phyloP scores from a whole-genome alignment of 2,113 vertebrate genomes.

The Leucopsar rothschildi region DNA sequence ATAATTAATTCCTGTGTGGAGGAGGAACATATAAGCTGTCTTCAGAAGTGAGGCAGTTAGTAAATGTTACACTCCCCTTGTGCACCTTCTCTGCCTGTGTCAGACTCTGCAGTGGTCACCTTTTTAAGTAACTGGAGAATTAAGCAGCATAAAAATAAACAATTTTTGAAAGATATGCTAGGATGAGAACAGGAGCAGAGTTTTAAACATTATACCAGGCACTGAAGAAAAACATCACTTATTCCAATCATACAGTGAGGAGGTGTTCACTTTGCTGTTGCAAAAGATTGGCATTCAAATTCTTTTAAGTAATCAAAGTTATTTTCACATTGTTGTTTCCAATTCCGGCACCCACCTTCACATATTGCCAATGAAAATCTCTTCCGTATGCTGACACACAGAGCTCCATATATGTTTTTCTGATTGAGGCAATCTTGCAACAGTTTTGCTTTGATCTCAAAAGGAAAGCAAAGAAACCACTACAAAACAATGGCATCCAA shows the following conservation, averaged over 20 bases:
- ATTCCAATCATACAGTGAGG: background rate
- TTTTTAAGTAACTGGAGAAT: background rate
- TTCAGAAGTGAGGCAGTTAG: background rate
- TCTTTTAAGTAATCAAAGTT: background rate
- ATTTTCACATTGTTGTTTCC: background rate
- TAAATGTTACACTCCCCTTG: background rate
- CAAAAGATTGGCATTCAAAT: background rate
- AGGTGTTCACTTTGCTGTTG: background rate
- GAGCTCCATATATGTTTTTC: background rate
- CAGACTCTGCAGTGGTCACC: background rate
- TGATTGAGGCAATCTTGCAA: background rate
- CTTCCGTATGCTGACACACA: fast-evolving
- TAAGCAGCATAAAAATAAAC: background rate
- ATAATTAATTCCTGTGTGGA: background rate
- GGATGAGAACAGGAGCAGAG: background rate
- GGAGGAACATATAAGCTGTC: background rate
- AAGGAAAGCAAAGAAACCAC: background rate
- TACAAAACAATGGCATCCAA: background rate
- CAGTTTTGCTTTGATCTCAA: background rate
- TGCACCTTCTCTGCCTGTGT: background rate
- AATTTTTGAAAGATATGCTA: background rate
- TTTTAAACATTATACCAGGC: background rate
- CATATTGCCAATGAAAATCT: background rate
- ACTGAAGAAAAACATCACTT: background rate
- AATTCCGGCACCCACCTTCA: background rate